Base-by-base conservation (phyloP, 2,888 invertebrate species). In the Cartodere bifasciata region DNA sequence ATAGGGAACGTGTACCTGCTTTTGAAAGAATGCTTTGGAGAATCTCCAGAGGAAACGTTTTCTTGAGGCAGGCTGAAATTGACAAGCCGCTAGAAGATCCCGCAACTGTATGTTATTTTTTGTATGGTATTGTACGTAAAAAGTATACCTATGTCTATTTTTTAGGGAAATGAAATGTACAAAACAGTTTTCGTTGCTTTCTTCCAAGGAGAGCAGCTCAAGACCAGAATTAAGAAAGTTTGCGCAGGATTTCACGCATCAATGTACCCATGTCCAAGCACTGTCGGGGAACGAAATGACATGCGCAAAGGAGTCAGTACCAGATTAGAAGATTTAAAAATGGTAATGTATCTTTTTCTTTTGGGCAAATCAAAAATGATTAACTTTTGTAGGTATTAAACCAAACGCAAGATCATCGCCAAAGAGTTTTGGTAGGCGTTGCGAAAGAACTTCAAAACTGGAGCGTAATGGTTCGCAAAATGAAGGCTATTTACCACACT, bases 1-100 rank as follows among this genome's bases (percentile, higher is more conserved):
- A 81, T 45, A 68, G 90, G 22, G 90, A 91, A 59, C 68, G 87
- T 37, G 74, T 91, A 33, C 84, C 85, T 1, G 82, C 83, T 27
- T 92, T 92, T 63, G 91, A 91, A 55, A 68, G 88, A 31, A 86
- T 92, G 80, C 61, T 92, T 48, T 92, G 91, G 91, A 72, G 91
- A 42, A 88, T 88, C 41, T 90, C 88, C 12, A 70, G 91, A 34
- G 91, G 91, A 16, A 88, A 88, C 55, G 90, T 91, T 7, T 92
- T 91, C 60, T 59, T 92, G 38, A 69, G 86, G 9, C 80, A 85
- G 48, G 79, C 85, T 1, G 88, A 88, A 52, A 78, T 92, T 23
- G 80, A 82, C 27, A 75, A 79, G 39, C 77, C 85, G 0, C 63
- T 83, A 42, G 88, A 81, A 60, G 92, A 85, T 65, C 90, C 80